Base-by-base conservation (phyloP, 2,797 vertebrate genomes). In the Todus mexicanus region DNA sequence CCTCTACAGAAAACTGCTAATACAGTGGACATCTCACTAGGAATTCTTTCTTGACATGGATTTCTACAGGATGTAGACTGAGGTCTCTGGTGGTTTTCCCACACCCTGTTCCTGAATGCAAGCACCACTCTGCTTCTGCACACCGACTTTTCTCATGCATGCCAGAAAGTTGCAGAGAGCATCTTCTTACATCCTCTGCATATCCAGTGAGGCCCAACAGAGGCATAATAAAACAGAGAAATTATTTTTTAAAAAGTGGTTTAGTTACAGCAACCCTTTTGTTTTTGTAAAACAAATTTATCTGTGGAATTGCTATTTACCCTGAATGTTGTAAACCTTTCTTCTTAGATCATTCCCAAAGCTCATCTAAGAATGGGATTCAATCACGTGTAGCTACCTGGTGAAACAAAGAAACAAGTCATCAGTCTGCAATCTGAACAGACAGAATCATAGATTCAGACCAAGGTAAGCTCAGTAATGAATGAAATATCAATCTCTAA, bases 381-480 rank as follows among this genome's bases (percentile, higher is more conserved):
- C 68, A 57, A 92, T 96, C 90, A 95, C n/a, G 66, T 82, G 85
- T 87, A 95, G 76, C 73, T 85, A 93, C 48, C 53, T 18, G 29
- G 71, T 50, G 75, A 92, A 95, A 94, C 72, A 73, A 81, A 93
- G 84, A 73, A 92, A 81, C 95, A 94, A 97, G 84, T 97, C 97
- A 97, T 79, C 61, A 53, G 35, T 77, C 53, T 38, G 69, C 42
- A 43, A 81, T 57, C 54, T 92, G 72, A 93, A 86, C 51, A 91
- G 57, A 42, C 31, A 4, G 56, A 89, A 91, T 15, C 16, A 6
- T 33, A 68, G 27, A 94, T 95, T 94, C 73, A 94, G 50, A 95
- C 61, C 57, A 73, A 93, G 83, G 92, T 70, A 93, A 92, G 82
- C 81, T 85, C 19, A 83, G 76, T 25, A 95, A 83, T 90, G 93